Conservation (phyloP, 2,888 invertebrate genomes). For the Protonemura montana region DNA sequence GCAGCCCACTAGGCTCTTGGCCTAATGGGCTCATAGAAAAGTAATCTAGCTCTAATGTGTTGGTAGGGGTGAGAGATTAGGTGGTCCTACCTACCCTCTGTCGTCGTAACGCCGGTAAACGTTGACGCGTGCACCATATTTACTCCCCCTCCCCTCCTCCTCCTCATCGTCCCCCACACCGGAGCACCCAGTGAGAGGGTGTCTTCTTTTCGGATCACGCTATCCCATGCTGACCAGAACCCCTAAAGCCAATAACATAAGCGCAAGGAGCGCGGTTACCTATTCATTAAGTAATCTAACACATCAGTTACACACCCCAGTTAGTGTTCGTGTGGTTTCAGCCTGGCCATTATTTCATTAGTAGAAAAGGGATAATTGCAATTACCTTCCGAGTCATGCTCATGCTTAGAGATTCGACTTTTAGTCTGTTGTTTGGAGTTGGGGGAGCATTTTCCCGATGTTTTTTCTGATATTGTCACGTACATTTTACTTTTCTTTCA, state of each 20-base stretch:
- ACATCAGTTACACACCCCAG: background rate
- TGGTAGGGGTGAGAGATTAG: slow-evolving; percentile 21
- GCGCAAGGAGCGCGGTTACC: background rate
- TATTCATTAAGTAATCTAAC: background rate
- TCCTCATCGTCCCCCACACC: background rate
- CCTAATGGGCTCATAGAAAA: background rate
- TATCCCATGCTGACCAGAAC: background rate
- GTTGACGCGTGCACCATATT: slow-evolving; percentile 9
- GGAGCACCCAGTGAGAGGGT: background rate
- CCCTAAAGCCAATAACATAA: background rate
- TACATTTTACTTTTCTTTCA: too few species aligned
- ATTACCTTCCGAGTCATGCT: background rate
- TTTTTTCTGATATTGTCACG: too few species aligned
- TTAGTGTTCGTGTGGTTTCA: background rate
- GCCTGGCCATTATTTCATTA: background rate
- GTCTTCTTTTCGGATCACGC: background rate
- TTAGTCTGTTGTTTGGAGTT: background rate
- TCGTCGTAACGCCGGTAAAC: background rate
- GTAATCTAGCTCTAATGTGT: slow-evolving; percentile 14
- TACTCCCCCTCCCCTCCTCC: background rate
- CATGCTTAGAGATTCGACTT: background rate
- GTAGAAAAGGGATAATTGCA: background rate
- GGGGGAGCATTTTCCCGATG: background rate
- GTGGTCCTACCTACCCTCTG: background rate
- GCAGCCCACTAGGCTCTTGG: background rate